Base-by-base conservation (phyloP, 1,140 invertebrate species). In the Lanistes nyassanus region DNA sequence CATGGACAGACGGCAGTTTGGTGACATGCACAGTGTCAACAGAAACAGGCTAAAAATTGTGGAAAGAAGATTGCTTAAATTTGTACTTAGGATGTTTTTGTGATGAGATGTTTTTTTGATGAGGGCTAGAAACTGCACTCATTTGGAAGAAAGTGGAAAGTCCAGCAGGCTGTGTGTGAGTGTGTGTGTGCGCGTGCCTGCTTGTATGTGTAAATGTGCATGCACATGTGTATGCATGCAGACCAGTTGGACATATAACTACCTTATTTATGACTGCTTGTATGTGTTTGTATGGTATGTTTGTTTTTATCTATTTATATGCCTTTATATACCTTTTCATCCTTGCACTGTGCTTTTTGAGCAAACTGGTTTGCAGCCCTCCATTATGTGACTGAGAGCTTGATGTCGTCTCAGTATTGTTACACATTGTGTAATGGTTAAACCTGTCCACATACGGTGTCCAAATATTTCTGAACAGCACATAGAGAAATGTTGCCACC, bases 261-360 rank as follows among this genome's bases (percentile, higher is more conserved):
- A 31, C n/a, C n/a, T 55, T 55, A n/a, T 55, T 13, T 62, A 3
- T 62, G 58, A 26, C n/a, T 60, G 58, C 23, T 23, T 60, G 58
- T 60, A 31, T 60, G 58, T 60, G 58, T 60, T 23, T n/a, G 58
- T 60, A 31, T 60, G 58, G 58, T n/a, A 31, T 60, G 58, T n/a
- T 31, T 65, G 29, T 65, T 31, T 65, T 21, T 65, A 31, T 9
- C 31, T 65, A 19, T 36, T 21, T 65, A 31, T 36, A 23, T 65
- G 62, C 31, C 42, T 47, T 47, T 47, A 16, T 47, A 47, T 42
- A 42, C 5, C 19, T 13, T 47, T 47, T 47, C 1, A 47, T 47
- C 19, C 42, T 47, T 47, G 42, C 42, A 47, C 42, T 16, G 42
- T 47, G 42, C 42, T 47, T 47, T 47, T 47, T 13, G 9, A 47